Evolutionary conservation across 2,888 invertebrate genomes (phyloP).

Genomic region (Athalia circularis): DNA sequence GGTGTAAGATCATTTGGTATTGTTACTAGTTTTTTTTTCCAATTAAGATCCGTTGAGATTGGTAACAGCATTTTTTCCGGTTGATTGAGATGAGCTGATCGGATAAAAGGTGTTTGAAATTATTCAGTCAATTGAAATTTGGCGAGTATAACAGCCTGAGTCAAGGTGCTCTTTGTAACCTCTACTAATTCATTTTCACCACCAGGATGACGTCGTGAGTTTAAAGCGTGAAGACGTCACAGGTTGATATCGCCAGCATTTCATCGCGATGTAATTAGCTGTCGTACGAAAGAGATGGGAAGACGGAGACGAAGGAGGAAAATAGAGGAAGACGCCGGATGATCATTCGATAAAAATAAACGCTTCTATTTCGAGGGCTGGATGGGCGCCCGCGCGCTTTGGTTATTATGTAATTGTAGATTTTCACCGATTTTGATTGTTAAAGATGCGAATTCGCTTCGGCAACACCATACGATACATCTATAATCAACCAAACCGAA

Average conservation of each 20-base stretch:
- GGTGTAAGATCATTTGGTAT: too few species aligned
- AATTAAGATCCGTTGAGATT: too few species aligned
- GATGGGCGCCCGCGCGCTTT: slow-evolving; percentile 70
- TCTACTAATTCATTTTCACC: slow-evolving; percentile 17
- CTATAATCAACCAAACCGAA: neutral
- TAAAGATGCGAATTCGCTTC: slow-evolving; percentile 25
- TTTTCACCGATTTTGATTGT: slow-evolving; percentile 59
- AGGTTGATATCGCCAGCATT: slow-evolving; percentile 29
- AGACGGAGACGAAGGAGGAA: slow-evolving; percentile 66
- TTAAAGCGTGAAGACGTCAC: slow-evolving; percentile 11
- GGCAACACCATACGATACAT: neutral
- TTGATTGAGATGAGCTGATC: too few species aligned
- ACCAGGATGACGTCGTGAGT: slow-evolving; percentile 13
- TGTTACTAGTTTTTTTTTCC: too few species aligned
- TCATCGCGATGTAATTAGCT: slow-evolving; percentile 33
- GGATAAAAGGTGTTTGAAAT: neutral
- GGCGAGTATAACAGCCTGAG: neutral
- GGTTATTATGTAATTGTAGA: slow-evolving; percentile 69
- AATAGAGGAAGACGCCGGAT: slow-evolving; percentile 65
- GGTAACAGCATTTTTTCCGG: too few species aligned
- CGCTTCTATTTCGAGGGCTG: slow-evolving; percentile 70
- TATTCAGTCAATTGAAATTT: neutral
- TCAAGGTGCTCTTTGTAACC: neutral
- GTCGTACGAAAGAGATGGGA: slow-evolving; percentile 46
- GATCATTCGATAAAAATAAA: slow-evolving; percentile 72